Percentiles rank a stretch among this genome's conserved stretches.
Evolutionary conservation across 2,888 invertebrate genomes (phyloP).

Genomic region (Tiliacea aurago): DNA sequence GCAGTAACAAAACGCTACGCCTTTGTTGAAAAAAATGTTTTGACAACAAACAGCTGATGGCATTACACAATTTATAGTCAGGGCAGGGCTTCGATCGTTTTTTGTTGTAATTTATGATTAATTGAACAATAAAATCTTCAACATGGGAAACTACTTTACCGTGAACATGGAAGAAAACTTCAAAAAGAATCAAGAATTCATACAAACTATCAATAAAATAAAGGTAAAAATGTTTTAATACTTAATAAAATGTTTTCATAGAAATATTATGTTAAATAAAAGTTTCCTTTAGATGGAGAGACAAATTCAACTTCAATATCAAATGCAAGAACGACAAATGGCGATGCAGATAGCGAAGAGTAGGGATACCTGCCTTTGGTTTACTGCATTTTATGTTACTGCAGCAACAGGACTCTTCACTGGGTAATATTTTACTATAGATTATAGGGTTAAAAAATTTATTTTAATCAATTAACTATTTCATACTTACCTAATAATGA

Average conservation of each 20-base stretch:
- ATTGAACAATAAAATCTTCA: slow-evolving; percentile 35
- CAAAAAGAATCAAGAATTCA: slow-evolving; percentile 93
- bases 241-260: slow-evolving; percentile 10
- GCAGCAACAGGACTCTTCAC: slow-evolving; percentile 88
- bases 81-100: slow-evolving; percentile 58
- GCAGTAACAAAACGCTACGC: slow-evolving; percentile 42
- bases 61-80: slow-evolving; percentile 33
- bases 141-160: slow-evolving; percentile 91
- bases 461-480: neutral
- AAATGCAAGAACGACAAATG: slow-evolving; percentile 93
- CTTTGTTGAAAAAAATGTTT: slow-evolving; percentile 41
- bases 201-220: slow-evolving; percentile 92
- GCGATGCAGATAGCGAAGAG: slow-evolving; percentile 93
- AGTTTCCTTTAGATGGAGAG: slow-evolving; percentile 92
- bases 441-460: neutral
- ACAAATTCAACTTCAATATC: slow-evolving; percentile 95
- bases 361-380: slow-evolving; percentile 94
- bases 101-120: slow-evolving; percentile 49
- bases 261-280: neutral
- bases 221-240: slow-evolving; percentile 83
- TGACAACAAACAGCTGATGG: slow-evolving; percentile 62
- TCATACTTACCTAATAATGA: neutral
- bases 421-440: slow-evolving; percentile 80
- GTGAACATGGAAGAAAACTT: slow-evolving; percentile 92
- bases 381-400: slow-evolving; percentile 92